Conservation (phyloP, 2,113 vertebrate genomes). For the Megaceryle maxima region DNA sequence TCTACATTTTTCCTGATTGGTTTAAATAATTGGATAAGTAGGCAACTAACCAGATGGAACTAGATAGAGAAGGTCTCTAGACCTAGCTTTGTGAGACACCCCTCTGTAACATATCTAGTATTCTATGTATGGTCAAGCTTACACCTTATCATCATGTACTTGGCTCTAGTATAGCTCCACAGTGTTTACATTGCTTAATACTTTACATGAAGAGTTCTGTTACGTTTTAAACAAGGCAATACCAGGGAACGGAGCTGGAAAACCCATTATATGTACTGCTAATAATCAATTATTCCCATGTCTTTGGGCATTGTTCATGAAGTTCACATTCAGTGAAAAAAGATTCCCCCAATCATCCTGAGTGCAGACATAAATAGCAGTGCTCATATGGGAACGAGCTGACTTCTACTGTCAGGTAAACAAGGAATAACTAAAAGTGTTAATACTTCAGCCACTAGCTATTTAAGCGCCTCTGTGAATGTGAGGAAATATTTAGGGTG, state of each 20-base stretch:
- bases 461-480: background rate
- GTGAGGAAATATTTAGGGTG: background rate
- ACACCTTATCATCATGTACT: background rate
- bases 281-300: background rate
- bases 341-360: background rate
- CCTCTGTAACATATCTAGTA: background rate
- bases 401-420: background rate
- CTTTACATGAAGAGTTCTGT: too few species aligned
- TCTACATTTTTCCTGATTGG: background rate
- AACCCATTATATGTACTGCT: background rate
- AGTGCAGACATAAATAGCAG: background rate
- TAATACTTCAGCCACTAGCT: background rate
- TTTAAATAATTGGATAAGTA: background rate
- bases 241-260: background rate
- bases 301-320: background rate
- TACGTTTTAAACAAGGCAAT: background rate
- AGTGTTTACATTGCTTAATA: background rate
- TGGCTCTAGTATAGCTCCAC: background rate
- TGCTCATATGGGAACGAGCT: fast-evolving
- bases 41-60: background rate
- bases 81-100: too few species aligned
- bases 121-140: background rate
- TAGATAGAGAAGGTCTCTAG: too few species aligned
- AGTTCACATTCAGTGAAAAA: background rate
- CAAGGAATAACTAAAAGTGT: background rate